phyloP scores from a whole-genome alignment of 1,140 invertebrate genomes.

The Nixonia krombeini region DNA sequence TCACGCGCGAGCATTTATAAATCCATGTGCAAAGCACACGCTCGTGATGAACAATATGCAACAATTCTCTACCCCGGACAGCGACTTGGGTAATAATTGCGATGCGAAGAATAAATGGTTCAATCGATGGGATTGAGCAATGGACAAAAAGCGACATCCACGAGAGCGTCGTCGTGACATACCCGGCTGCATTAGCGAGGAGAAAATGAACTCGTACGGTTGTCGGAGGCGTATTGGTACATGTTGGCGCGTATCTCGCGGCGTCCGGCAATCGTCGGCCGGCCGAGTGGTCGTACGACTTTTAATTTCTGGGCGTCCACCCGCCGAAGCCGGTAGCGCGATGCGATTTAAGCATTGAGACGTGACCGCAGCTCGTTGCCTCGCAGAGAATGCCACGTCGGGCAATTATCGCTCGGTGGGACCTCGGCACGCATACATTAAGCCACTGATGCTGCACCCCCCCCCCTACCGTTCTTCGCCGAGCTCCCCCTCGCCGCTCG shows the following conservation, averaged over 20 bases:
- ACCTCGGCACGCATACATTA: slow-evolving; percentile 64
- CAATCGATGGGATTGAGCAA: too few relatives aligned
- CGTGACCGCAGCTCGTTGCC: slow-evolving; percentile 56
- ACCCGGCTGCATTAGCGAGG: slow-evolving; percentile 10
- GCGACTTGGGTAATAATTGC: too few relatives aligned
- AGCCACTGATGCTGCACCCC: slow-evolving; percentile 27
- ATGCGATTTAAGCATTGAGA: slow-evolving; percentile 62
- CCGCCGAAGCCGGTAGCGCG: slow-evolving; percentile 27
- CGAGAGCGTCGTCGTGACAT: slow-evolving; percentile 6
- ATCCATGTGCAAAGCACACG: too few relatives aligned
- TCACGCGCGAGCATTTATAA: too few relatives aligned
- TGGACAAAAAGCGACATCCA: background rate
- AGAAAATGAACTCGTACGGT: slow-evolving; percentile 40
- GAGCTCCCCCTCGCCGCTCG: too few relatives aligned
- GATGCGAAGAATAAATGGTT: too few relatives aligned
- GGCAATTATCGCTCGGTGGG: slow-evolving; percentile 67
- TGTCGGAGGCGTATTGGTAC: slow-evolving; percentile 24
- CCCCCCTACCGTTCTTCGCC: too few relatives aligned
- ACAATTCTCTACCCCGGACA: too few relatives aligned
- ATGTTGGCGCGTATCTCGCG: slow-evolving; percentile 24
- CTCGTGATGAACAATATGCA: too few relatives aligned
- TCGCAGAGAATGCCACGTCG: slow-evolving; percentile 60
- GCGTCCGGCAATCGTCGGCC: slow-evolving; percentile 15
- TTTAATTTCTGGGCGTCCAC: slow-evolving; percentile 34
- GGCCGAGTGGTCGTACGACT: slow-evolving; percentile 37